A percentile compares a stretch with the other conserved stretches of the same genome.
These are phyloP conservation scores for Diadumene lineata DNA, from an alignment of 92 coral and sea anemone genomes.

Conservation along the genomic window DNA sequence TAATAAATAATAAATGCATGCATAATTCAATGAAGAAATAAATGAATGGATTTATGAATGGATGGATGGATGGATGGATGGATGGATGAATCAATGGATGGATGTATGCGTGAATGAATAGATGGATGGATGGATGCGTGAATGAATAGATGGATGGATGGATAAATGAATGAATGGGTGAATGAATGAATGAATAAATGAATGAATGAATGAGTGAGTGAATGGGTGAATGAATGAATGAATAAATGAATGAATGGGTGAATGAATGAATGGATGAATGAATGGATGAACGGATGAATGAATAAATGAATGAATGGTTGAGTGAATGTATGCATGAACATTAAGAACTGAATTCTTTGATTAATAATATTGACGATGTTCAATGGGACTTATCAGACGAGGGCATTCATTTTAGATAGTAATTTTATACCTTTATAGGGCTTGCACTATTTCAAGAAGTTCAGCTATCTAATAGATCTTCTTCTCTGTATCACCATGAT, in stretches of 20 bases:
- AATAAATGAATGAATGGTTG: background rate
- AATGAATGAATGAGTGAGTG: background rate
- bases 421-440: slow-evolving; percentile 14
- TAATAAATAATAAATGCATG: background rate
- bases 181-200: background rate
- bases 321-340: background rate
- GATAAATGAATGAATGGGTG: background rate
- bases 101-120: background rate
- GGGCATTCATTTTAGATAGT: too few species aligned
- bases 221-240: background rate
- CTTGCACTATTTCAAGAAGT: slow-evolving; percentile 36
- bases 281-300: background rate
- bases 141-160: background rate
- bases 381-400: too few species aligned
- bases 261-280: background rate
- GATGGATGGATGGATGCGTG: background rate
- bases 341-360: background rate
- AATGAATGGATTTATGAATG: background rate
- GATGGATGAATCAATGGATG: background rate
- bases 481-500: slow-evolving; percentile 42
- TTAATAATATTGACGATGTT: background rate
- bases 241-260: background rate
- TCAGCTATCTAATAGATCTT: slow-evolving; percentile 44
- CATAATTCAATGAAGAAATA: background rate
- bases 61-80: background rate